A percentile compares a stretch with the other conserved stretches of the same genome.
Conservation (phyloP, 1,140 invertebrate species). For the Samia ricini region DNA sequence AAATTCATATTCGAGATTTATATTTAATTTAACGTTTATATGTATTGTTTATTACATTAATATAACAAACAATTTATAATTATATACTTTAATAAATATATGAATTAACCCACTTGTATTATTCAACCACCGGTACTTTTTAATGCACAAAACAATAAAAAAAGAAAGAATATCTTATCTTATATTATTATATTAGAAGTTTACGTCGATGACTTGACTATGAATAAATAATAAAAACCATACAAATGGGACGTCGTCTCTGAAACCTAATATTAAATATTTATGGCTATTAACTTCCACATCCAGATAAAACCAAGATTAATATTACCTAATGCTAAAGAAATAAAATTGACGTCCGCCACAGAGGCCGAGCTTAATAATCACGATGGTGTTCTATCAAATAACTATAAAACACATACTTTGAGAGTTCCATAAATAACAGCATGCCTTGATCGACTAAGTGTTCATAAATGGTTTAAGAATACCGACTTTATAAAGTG, state of each 20-base stretch:
- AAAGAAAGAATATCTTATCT: no score
- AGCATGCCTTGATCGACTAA: conserved; percentile 36
- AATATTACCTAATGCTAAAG: not conserved
- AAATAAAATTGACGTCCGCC: conserved; percentile 65
- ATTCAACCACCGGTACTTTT: no score
- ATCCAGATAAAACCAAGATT: conserved; percentile 27
- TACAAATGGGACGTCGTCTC: not conserved
- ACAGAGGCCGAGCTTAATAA: conserved; percentile 63
- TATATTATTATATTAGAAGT: no score
- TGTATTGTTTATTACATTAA: not conserved
- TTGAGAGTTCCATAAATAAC: conserved; percentile 69
- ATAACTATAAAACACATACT: conserved; percentile 72
- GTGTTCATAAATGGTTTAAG: conserved; percentile 3
- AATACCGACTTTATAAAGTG: conserved; percentile 32
- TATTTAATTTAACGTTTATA: not conserved
- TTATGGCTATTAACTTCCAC: conserved; percentile 18
- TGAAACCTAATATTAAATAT: conserved; percentile 18
- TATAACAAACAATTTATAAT: not conserved
- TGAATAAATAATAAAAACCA: not conserved
- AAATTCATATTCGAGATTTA: not conserved
- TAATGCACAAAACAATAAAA: no score
- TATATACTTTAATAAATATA: no score
- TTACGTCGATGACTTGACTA: not conserved
- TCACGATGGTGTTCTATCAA: conserved; percentile 74
- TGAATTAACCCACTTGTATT: no score